Conservation (phyloP, 2,797 vertebrate species). For the Harpagifer antarcticus region DNA sequence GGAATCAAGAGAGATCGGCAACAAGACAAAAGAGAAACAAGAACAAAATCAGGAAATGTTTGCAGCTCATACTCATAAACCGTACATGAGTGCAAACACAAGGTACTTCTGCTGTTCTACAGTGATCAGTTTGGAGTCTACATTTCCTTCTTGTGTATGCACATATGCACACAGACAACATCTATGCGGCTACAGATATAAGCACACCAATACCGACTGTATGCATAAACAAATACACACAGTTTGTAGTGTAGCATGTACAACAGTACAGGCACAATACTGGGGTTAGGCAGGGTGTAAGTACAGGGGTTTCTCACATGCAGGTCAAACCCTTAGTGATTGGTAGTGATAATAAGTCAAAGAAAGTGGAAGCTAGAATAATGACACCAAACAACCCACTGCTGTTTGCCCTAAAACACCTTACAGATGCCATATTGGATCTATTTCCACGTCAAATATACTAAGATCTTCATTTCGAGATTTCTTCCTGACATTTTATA, state of each 20-base stretch:
- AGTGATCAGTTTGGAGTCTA: conserved; percentile 16
- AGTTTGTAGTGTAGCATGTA: conserved; percentile 37
- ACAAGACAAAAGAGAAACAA: conserved; percentile 35
- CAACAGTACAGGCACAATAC: conserved; percentile 52
- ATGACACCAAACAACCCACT: conserved; percentile 11
- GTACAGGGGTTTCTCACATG: conserved; percentile 69
- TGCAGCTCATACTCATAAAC: conserved; percentile 6
- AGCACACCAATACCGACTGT: conserved; percentile 45
- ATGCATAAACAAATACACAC: conserved; percentile 45
- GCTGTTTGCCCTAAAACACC: background rate
- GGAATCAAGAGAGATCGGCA: conserved; percentile 50
- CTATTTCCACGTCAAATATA: background rate
- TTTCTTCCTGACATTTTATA: background rate
- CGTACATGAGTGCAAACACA: conserved; percentile 76
- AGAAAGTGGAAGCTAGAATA: conserved; percentile 36
- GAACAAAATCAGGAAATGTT: conserved; percentile 52
- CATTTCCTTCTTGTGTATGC: conserved; percentile 70
- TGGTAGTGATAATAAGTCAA: conserved; percentile 51
- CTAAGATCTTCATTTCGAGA: background rate
- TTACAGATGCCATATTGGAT: background rate
- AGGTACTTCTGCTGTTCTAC: conserved; percentile 36
- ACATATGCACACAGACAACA: conserved; percentile 58
- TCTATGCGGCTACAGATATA: conserved; percentile 42
- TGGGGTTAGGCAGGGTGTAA: conserved; percentile 77
- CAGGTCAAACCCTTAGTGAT: conserved; percentile 63